Base-by-base conservation (phyloP, 2,113 vertebrate species). In the Podilymbus podiceps region DNA sequence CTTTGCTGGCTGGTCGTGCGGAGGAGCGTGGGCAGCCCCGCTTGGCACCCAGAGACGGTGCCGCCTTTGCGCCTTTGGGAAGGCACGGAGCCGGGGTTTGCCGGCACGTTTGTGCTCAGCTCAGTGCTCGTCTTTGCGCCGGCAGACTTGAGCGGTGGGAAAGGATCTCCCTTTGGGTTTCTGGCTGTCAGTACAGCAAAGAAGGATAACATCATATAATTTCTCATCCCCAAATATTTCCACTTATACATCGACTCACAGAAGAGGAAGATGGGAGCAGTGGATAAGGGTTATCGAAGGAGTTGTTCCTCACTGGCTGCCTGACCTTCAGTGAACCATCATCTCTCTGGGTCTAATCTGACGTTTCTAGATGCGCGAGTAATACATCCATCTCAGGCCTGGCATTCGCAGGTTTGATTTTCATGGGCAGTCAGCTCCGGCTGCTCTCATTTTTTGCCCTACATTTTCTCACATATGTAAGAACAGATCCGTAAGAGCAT, bases 211-310 rank as follows among this genome's bases (percentile, higher is more conserved):
- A 19, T 52, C 56, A 4, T 1, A 3, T 8, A 7, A 56, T 44
- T 25, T 21, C 12, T 79, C 44, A 16, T 11, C 38, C 3, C 2
- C 14, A 23, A 38, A 12, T 2, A 0, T 12, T 42, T 59, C 52
- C 0, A 0, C 14, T 71, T 4, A 1, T 4, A 3, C 25, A 1
- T 0, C 12, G 6, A 1, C 75, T 64, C 58, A 3, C 18, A 19
- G n/a, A 8, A 17, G 42, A 64, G 38, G 53, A 31, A 19, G 63
- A 3, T 4, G 12, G 49, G 30, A 86, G 55, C 72, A 24, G 89
- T 1, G 1, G 35, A 2, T 10, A 6, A 0, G 1, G 53, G 30
- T 20, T 46, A 12, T 14, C 25, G 4, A 12, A 55, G 30, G 27
- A 20, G 18, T 25, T 69, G 25, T 5, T 75, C n/a, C 67, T 40